Conservation (phyloP, 2,797 vertebrate species). For the Ceryle rudis region DNA sequence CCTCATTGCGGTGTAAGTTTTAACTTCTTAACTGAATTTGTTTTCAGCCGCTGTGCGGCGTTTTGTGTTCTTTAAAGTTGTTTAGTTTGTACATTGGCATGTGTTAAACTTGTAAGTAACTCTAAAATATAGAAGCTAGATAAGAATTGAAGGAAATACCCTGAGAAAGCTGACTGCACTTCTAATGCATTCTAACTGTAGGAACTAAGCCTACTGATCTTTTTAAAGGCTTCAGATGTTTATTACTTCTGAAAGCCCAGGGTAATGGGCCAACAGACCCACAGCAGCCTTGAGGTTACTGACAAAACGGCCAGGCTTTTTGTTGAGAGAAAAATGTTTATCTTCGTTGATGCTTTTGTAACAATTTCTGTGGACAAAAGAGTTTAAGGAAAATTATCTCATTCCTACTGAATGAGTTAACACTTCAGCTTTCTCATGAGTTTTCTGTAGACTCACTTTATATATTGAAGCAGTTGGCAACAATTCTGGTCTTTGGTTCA, state of each 20-base stretch:
- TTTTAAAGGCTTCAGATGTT: background rate
- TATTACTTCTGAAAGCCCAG: background rate
- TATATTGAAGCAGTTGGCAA: background rate
- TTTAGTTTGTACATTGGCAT: background rate
- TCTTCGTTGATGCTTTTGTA: background rate
- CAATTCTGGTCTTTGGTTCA: background rate
- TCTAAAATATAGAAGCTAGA: background rate
- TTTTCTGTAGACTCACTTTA: background rate
- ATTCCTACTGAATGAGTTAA: background rate
- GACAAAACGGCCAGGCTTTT: background rate
- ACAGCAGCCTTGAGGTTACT: background rate
- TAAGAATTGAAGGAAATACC: background rate
- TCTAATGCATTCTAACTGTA: background rate
- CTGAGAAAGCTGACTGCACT: background rate
- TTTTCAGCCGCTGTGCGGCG: rapidly evolving
- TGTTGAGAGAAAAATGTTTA: background rate
- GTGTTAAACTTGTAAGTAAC: background rate
- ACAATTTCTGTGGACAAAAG: background rate
- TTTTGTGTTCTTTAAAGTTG: background rate
- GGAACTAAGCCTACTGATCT: background rate
- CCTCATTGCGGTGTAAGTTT: background rate
- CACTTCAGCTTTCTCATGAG: background rate
- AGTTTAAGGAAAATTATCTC: background rate
- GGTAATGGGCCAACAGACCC: background rate
- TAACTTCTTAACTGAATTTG: background rate